Evolutionary conservation across 2,888 invertebrate genomes (phyloP), one percentile per base, ranked within the genome.

Genomic region (Barypeithes pellucidus): DNA sequence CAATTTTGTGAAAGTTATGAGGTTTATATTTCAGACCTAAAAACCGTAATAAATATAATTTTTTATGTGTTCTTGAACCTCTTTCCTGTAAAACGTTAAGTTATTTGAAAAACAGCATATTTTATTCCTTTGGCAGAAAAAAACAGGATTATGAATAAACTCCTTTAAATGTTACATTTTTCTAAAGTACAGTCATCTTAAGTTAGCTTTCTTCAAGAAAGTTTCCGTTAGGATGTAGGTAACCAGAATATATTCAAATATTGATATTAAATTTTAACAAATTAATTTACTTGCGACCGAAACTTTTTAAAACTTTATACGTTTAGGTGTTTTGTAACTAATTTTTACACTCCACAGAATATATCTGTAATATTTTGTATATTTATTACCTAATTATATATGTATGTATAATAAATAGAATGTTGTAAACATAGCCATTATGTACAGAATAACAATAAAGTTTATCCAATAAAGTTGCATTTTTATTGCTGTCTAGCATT

Each of bases 161-260:
- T 2, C 12, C 1, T 54, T 57, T 33, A 36, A 12, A 7, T 59
- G 36, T 14, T 59, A 12, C 59, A 22, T 52, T 39, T 59, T 36
- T 20, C 16, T 12, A 59, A 59, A 18, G 20, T 14, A 45, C 29
- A 36, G 14, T 18, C 41, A 52, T 73, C 73, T 68, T 73, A 73
- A 68, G 68, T 73, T 52, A 73, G 65, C 73, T 73, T 73, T 73
- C 65, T 62, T 22, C 14, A 3, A 22, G 68, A 73, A 73, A 73
- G 73, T 73, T 68, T 24, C 11, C 65, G 39, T 73, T 69, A 73
- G 63, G 73, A 70, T 65, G 65, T 22, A 43, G 52, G 24, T 52
- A n/a, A 29, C 29, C 22, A 50, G 22, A 50, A 2, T 50, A 22
- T 22, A 22, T 22, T 50, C 20, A 52, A 29, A 29, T n/a, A 12